phyloP scores from a whole-genome alignment of 2,797 vertebrate species.

The Salmo trutta region DNA sequence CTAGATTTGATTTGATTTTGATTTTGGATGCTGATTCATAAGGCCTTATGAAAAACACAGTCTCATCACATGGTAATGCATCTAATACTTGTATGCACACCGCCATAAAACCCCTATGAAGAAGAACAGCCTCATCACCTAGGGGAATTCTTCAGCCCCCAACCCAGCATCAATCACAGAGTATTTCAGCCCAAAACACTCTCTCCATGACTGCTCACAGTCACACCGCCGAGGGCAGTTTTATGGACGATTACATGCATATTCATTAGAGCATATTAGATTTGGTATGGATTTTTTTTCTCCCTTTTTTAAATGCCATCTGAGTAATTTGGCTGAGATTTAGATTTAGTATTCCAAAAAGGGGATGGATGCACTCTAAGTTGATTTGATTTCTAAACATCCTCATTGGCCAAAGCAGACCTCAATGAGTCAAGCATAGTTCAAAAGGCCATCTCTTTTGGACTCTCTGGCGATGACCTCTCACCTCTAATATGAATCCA shows the following conservation, averaged over 20 bases:
- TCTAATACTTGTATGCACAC: too few species aligned
- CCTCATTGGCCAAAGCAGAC: slow-evolving; percentile 9
- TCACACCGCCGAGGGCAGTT: slow-evolving; percentile 20
- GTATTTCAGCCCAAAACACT: slow-evolving; percentile 24
- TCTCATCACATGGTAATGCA: too few species aligned
- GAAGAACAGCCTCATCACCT: slow-evolving; percentile 6
- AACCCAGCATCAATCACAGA: slow-evolving; percentile 17
- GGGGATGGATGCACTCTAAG: slow-evolving; percentile 15
- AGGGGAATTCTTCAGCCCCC: slow-evolving; percentile 15
- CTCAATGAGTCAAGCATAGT: slow-evolving; percentile 20
- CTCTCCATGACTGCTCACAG: slow-evolving; percentile 18
- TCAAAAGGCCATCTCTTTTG: slow-evolving; percentile 27
- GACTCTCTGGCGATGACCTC: slow-evolving; percentile 28
- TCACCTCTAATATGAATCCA: background rate
- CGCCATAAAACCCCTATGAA: too few species aligned
- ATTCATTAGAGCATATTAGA: slow-evolving; percentile 49
- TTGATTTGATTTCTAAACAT: slow-evolving; percentile 36
- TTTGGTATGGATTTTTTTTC: slow-evolving; percentile 38
- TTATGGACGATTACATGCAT: slow-evolving; percentile 44
- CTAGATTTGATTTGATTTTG: too few species aligned
- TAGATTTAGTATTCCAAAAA: slow-evolving; percentile 11
- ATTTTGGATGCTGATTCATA: background rate
- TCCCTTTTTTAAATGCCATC: slow-evolving; percentile 36
- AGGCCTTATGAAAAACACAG: background rate
- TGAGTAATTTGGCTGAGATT: slow-evolving; percentile 27